Conservation (phyloP, 1,140 invertebrate species). For the Zaprionus kolodkinae region DNA sequence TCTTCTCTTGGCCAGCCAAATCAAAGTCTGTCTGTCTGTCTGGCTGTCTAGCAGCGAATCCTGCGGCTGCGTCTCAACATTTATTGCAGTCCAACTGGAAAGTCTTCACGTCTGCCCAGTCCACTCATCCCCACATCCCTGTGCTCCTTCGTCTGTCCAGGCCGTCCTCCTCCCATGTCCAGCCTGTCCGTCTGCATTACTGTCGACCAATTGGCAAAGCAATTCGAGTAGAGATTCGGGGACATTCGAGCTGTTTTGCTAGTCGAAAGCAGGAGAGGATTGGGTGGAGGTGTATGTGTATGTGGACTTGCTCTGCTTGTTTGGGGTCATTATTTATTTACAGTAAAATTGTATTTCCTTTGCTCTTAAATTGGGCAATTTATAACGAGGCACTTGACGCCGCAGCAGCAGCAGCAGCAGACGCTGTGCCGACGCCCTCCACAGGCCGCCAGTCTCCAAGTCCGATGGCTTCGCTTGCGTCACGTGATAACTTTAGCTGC, state of each 20-base stretch:
- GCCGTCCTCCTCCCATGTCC: not conserved
- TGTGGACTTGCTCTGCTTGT: slow-evolving; percentile 11
- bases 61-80: slow-evolving; percentile 24
- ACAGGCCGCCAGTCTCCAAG: not conserved
- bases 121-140: not conserved
- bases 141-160: no score
- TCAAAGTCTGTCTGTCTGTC: slow-evolving; percentile 8
- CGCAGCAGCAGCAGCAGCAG: slow-evolving; percentile 44
- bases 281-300: not conserved
- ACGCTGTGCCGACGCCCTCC: slow-evolving; percentile 11
- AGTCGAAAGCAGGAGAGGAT: not conserved
- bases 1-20: slow-evolving; percentile 12
- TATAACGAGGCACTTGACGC: slow-evolving; percentile 79
- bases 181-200: slow-evolving; percentile 28
- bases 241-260: slow-evolving; percentile 27
- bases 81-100: slow-evolving; percentile 27
- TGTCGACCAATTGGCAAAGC: slow-evolving; percentile 39
- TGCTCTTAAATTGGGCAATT: slow-evolving; percentile 76
- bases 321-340: slow-evolving; percentile 77
- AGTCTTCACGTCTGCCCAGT: not conserved
- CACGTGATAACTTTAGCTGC: slow-evolving; percentile 59
- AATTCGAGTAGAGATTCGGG: slow-evolving; percentile 12
- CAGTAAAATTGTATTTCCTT: slow-evolving; percentile 76
- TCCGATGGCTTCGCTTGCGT: slow-evolving; percentile 6
- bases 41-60: not conserved